These are phyloP conservation scores for Graphium colonna DNA, from an alignment of 2,888 invertebrate genomes.

Conservation along the genomic window DNA sequence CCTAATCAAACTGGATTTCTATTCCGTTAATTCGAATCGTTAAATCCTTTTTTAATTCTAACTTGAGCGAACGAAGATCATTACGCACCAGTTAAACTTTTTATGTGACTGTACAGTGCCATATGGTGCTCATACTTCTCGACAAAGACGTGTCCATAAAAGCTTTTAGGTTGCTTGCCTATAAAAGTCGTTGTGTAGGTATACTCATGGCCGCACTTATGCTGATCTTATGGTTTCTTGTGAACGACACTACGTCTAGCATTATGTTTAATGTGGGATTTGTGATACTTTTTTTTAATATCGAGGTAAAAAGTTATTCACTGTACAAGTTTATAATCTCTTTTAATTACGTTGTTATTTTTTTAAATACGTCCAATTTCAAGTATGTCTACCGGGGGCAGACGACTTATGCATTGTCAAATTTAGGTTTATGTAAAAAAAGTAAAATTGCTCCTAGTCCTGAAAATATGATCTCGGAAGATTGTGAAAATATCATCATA, in stretches of 20 bases:
- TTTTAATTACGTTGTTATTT: no score
- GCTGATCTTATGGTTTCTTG: conserved; percentile 12
- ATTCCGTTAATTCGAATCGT: background rate
- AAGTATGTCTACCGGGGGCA: no score
- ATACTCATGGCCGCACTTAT: conserved; percentile 12
- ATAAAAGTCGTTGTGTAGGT: conserved; percentile 41
- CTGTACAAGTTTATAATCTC: no score
- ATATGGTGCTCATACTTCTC: conserved; percentile 63
- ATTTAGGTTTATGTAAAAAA: no score
- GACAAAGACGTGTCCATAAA: conserved; percentile 67
- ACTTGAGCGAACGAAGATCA: background rate
- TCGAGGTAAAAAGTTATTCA: no score
- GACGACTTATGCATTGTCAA: no score
- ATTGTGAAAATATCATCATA: no score
- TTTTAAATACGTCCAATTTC: no score
- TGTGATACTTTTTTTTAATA: no score
- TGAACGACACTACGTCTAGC: background rate
- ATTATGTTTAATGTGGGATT: background rate
- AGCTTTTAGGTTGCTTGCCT: conserved; percentile 58
- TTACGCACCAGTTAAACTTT: conserved; percentile 28
- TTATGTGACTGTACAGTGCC: conserved; percentile 55
- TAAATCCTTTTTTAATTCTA: background rate
- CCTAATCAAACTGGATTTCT: background rate
- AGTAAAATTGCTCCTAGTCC: no score
- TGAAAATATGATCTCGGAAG: no score